Conservation (phyloP, 2,113 vertebrate species). For the Pyxicephalus adspersus region DNA sequence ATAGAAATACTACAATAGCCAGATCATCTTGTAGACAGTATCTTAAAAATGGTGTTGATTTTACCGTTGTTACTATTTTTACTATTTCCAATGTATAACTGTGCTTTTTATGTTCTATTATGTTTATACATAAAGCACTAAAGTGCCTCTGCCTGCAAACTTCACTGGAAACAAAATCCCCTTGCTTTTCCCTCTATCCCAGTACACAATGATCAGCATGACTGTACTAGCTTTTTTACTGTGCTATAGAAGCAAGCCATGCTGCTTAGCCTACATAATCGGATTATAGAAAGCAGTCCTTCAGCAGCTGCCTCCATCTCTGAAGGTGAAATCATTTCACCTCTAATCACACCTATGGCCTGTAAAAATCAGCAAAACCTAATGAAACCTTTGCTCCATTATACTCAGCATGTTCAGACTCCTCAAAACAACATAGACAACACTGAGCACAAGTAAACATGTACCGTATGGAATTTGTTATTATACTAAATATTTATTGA, state of each 20-base stretch:
- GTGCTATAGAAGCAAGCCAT: not conserved
- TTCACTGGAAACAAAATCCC: not conserved
- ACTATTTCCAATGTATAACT: no score
- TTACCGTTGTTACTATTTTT: no score
- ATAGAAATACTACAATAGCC: no score
- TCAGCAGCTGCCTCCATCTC: slow-evolving; percentile 42
- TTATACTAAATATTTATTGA: no score
- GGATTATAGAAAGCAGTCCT: slow-evolving; percentile 41
- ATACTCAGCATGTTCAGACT: not conserved
- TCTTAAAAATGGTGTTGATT: no score
- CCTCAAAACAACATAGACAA: not conserved
- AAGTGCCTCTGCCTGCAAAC: not conserved
- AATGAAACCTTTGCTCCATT: not conserved
- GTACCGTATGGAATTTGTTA: no score
- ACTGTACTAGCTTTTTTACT: not conserved
- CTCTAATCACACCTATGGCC: slow-evolving; percentile 35
- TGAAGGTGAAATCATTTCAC: slow-evolving; percentile 46
- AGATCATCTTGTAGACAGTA: no score
- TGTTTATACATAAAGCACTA: no score
- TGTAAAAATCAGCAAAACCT: slow-evolving; percentile 1
- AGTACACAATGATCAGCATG: slow-evolving; percentile 8
- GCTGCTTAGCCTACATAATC: slow-evolving; percentile 30
- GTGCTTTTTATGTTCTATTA: no score
- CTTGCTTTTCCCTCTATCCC: not conserved
- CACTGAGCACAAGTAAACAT: no score